Percentiles rank a stretch among this genome's conserved stretches.
Evolutionary conservation across 2,888 invertebrate species (phyloP).

Genomic region (Sesamia inferens): DNA sequence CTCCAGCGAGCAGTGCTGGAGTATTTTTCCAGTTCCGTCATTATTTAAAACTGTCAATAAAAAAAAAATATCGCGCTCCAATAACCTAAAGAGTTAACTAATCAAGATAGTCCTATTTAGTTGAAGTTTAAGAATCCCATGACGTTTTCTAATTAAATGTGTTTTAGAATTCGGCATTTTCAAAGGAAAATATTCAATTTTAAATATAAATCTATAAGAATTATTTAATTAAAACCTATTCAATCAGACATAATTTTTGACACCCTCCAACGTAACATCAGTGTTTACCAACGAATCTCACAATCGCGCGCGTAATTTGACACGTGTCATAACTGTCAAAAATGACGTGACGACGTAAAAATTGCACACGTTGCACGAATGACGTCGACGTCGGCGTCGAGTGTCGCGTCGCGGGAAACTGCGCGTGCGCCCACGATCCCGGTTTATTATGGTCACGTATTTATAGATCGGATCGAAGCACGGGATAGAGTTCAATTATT

Average conservation of each 20-base stretch:
- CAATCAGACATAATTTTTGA: background rate
- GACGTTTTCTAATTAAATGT: no score
- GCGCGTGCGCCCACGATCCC: slow-evolving; percentile 68
- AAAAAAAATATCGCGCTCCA: background rate
- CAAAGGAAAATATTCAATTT: no score
- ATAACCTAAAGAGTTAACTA: no score
- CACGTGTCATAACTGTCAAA: slow-evolving; percentile 54
- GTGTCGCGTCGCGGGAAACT: slow-evolving; percentile 79
- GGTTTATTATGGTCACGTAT: slow-evolving; percentile 79
- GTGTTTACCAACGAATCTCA: slow-evolving; percentile 25
- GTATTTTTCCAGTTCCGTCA: no score
- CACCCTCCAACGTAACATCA: no score
- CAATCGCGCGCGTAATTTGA: slow-evolving; percentile 46
- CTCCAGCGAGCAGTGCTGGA: background rate
- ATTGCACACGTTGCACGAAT: slow-evolving; percentile 25
- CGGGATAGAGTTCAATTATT: slow-evolving; percentile 62
- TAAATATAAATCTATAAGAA: background rate
- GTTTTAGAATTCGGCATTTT: no score
- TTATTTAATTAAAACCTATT: background rate
- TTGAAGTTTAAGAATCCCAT: no score
- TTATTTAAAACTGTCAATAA: background rate
- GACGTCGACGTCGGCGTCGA: slow-evolving; percentile 63
- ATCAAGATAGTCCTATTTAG: no score
- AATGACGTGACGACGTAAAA: slow-evolving; percentile 41
- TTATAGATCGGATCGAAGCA: slow-evolving; percentile 77